Evolutionary conservation across 2,888 invertebrate species (phyloP).

Genomic region (Caenorhabditis sp.): DNA sequence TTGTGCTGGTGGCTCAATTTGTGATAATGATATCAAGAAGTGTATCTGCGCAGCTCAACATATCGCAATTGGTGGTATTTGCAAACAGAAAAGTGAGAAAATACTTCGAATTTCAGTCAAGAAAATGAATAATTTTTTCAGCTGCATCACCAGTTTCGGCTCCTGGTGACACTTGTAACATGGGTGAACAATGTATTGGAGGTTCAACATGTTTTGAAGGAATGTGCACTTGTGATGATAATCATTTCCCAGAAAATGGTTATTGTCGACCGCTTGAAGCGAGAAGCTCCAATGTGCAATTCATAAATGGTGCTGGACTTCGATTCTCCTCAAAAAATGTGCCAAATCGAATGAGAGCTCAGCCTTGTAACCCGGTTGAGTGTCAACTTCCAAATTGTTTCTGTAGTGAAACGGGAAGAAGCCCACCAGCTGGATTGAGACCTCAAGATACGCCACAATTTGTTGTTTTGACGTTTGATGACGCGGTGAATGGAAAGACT

Average conservation of each 20-base stretch:
- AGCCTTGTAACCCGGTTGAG: conserved; percentile 45
- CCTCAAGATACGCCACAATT: conserved; percentile 65
- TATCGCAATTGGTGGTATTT: conserved; percentile 50
- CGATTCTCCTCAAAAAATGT: conserved; percentile 54
- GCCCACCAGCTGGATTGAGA: conserved; percentile 52
- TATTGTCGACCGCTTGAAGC: conserved; percentile 58
- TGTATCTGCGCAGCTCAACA: conserved; percentile 66
- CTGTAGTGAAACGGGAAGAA: conserved; percentile 38
- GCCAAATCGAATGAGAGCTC: conserved; percentile 39
- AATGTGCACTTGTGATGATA: conserved; percentile 55
- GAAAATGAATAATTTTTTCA: conserved; percentile 18
- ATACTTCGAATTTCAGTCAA: no score
- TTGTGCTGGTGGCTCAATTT: conserved; percentile 67
- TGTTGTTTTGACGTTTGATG: conserved; percentile 70
- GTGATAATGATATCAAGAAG: conserved; percentile 54
- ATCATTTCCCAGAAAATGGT: conserved; percentile 57
- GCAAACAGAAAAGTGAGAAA: conserved; percentile 51
- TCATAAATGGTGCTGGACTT: conserved; percentile 54
- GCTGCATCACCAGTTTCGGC: conserved; percentile 44
- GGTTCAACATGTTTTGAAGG: conserved; percentile 56
- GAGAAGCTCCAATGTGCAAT: conserved; percentile 50
- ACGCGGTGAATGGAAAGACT: conserved; percentile 67
- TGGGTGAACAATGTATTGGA: conserved; percentile 55
- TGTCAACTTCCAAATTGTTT: conserved; percentile 67
- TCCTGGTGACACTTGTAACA: conserved; percentile 55